Base-by-base conservation (phyloP, 2,113 vertebrate species). In the Vidua macroura region DNA sequence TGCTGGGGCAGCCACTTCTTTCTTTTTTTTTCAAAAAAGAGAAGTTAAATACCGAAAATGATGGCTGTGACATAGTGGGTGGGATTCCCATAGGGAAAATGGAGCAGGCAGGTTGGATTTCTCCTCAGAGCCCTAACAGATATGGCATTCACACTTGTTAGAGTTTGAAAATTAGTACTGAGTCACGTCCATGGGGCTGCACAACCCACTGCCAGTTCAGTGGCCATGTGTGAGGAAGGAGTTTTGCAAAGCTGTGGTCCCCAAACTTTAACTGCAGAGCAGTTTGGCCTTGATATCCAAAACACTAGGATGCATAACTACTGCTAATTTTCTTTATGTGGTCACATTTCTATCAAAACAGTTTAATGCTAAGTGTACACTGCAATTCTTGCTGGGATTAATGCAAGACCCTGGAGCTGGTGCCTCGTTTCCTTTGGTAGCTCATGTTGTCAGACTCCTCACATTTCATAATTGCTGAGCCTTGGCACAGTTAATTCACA, bases 81-180 rank as follows among this genome's bases (percentile, higher is more conserved):
- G 90, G 78, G 87, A 97, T 91, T 94, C 86, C 90, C 63, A 33
- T 31, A 11, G 91, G 86, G 62, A 33, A 91, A 91, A 84, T n/a
- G 63, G 6, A 84, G 79, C 19, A 80, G 90, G 90, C 75, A 91
- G 87, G 82, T 63, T 91, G 89, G 89, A 69, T 95, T 95, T 94
- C 87, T 95, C 14, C 89, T 91, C n/a, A 1, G 43, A 89, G 51
- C 23, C 70, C 67, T 83, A 85, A 83, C 93, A 96, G 94, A 83
- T 87, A 55, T 1, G 67, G 84, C 82, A 91, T 95, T 95, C 93
- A 90, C 78, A 11, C 84, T 95, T 85, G 74, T 58, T 76, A 46
- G 84, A 20, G 58, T 86, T 60, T 82, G 92, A 41, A 60, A 92
- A 91, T 89, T 4, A 64, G 44, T 22, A 13, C 77, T 84, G 89